Evolutionary conservation across 1,140 invertebrate genomes (phyloP), one percentile per base, ranked within the genome.

Genomic region (Zaprionus africanus): DNA sequence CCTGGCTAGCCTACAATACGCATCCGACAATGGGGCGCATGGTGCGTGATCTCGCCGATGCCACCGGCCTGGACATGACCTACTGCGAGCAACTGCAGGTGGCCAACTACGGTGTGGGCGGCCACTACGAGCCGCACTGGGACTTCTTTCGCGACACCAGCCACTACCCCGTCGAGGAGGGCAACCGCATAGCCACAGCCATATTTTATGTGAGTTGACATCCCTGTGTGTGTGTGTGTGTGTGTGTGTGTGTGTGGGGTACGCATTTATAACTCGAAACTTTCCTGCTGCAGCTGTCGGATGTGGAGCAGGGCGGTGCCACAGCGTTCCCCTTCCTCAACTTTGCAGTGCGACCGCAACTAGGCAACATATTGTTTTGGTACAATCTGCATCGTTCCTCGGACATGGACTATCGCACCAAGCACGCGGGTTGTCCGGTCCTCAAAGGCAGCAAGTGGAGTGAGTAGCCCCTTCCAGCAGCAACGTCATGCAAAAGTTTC

Each of bases 401-500:
- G 28, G 96, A 98, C 81, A 98, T 98, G 56, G 98, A 99, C 94
- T 95, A 96, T 74, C 94, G 95, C 79, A 99, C 98, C 4, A 94
- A 98, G 73, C 99, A 99, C 94, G 98, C 98, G 19, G 98, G 98
- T 19, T 99, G 99, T 94, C 99, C 99, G n/a, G 98, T 99, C 28
- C 94, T 99, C 12, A 95, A 97, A 11, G 99, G 99, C 65, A 96
- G 97, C 19, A 99, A 99, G 94, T 99, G 98, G 98, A 97, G 91
- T 92, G 70, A 92, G 91, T 96, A 36, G 97, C 11, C 11, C 5
- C 1, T 4, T 7, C 15, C 46, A 49, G 41, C 41, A 17, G 7
- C 43, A 15, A 19, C 9, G 24, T 24, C 51, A 43, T 43, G 41
- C 51, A 19, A 22, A 22, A 49, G 17, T 49, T 49, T 19, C 5